These are phyloP conservation scores for Dermatemys mawii DNA, from an alignment of 2,113 vertebrate species.

Conservation along the genomic window DNA sequence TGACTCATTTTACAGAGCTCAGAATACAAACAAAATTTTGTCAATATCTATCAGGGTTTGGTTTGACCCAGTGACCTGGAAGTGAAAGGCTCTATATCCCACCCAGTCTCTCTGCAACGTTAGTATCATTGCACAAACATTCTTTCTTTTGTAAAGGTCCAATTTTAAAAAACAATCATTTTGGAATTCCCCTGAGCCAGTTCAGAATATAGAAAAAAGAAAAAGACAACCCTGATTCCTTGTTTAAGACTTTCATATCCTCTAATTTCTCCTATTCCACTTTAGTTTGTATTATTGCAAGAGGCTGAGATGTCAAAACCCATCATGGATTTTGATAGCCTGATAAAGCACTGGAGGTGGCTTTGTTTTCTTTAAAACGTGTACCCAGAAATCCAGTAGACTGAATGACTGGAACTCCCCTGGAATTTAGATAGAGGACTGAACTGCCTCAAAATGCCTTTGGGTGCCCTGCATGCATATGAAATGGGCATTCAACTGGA, in stretches of 20 bases:
- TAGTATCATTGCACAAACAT: neutral
- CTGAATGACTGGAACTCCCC: neutral
- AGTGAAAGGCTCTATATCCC: neutral
- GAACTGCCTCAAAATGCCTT: neutral
- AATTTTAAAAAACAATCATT: neutral
- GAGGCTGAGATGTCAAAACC: neutral
- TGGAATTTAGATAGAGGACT: neutral
- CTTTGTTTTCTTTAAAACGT: neutral
- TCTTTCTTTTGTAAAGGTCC: neutral
- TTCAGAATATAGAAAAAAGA: neutral
- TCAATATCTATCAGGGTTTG: neutral
- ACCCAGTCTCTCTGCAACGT: neutral
- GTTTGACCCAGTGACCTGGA: neutral
- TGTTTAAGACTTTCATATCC: neutral
- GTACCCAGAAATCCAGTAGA: neutral
- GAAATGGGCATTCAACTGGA: neutral
- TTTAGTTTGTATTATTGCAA: neutral
- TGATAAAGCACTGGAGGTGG: neutral
- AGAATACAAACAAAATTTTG: neutral
- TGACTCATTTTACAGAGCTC: constrained; percentile 11
- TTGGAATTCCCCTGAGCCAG: neutral
- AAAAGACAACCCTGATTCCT: neutral
- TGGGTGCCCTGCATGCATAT: neutral
- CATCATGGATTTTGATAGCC: neutral
- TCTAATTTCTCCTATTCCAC: neutral